Evolutionary conservation across 2,888 invertebrate genomes (phyloP), one percentile per base, ranked within the genome.

Genomic region (Eremobia ochroleuca): DNA sequence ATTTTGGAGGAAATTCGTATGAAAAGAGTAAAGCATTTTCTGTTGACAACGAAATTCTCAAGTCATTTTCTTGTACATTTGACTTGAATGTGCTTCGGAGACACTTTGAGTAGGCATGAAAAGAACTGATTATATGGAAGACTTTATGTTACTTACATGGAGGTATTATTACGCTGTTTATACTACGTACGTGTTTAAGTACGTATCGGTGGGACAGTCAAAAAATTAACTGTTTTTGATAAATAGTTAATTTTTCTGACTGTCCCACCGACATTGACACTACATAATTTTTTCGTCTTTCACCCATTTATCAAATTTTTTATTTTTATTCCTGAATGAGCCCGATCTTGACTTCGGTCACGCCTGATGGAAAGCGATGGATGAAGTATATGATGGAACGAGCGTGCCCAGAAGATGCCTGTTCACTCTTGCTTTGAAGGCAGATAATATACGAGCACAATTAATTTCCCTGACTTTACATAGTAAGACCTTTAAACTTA

Each of bases 31-130:
- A 59, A 76, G 69, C 70, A 71, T 66, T 80, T 80, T 69, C 79
- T 79, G 58, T 65, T 80, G 66, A 77, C 68, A 85, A 66, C 61
- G 61, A 75, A 81, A 64, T 67, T 83, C 73, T 67, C 76, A 34
- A 80, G 83, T 83, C 80, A 83, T 83, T 81, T 81, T 77, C 81
- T 77, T 67, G 46, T 73, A 80, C 80, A 71, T 83, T 83, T 83
- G 75, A 65, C 84, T 80, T 76, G 73, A 83, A 80, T 84, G 73
- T 73, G 70, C 49, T 69, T 55, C 58, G 55, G 65, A 18, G 67
- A 62, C 46, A 67, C 76, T 81, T 76, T 67, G 43, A 71, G 49
- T n/a, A 40, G 25, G 15, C 62, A n/a, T 71, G 61, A 71, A 76
- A 34, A 34, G 15, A 70, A 11, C 8, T 21, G 55, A 55, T 62